Conservation (phyloP, 2,888 invertebrate species). For the Conus canariensis region DNA sequence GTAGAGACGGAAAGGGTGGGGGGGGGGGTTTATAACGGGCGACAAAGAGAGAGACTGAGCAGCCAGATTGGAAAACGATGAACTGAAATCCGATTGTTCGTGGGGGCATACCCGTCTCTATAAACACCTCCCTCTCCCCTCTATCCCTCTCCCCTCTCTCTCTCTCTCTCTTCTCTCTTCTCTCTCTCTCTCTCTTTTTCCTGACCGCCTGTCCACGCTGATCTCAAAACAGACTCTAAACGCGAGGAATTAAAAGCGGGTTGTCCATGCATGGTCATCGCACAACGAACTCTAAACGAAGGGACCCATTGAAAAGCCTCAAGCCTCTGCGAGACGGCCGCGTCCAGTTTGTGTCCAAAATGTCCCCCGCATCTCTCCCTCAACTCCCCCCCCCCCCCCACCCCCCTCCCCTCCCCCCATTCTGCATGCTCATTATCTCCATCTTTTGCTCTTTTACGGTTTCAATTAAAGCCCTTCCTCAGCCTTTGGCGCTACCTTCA, state of each 20-base stretch:
- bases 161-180: neutral
- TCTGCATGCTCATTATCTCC: constrained; percentile 25
- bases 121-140: neutral
- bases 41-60: neutral
- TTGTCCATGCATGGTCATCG: constrained; percentile 21
- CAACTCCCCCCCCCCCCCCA: neutral
- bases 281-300: neutral
- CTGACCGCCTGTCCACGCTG: neutral
- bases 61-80: constrained; percentile 13
- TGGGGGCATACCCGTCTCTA: neutral
- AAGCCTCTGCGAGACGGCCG: neutral
- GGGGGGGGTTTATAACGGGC: neutral
- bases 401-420: neutral
- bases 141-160: neutral
- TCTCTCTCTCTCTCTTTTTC: neutral
- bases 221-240: neutral
- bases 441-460: constrained; percentile 35
- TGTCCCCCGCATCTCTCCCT: neutral
- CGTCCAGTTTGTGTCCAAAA: neutral
- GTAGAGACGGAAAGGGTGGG: neutral
- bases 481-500: constrained; percentile 2
- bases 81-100: neutral
- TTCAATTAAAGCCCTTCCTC: neutral
- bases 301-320: neutral
- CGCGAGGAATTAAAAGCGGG: neutral